Evolutionary conservation across 2,113 vertebrate species (phyloP), one percentile per base, ranked within the genome.

Genomic region (Mesembrinibis cayennensis): DNA sequence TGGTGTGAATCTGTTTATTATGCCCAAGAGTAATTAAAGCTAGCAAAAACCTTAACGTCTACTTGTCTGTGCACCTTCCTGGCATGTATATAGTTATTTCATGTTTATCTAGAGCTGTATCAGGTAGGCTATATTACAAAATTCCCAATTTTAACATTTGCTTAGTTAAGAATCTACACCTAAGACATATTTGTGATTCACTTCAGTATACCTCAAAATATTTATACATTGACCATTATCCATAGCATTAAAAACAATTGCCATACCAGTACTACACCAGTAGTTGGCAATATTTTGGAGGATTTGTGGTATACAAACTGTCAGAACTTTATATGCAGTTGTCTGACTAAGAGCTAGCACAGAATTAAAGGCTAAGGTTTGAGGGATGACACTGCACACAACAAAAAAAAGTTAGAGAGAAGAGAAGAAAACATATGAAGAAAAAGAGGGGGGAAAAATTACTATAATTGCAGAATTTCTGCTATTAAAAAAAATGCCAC

Each of bases 361-460:
- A 50, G 53, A 79, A 82, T 38, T 34, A 82, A 67, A 67, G 17
- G 22, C 40, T 47, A 17, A 25, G 4, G 17, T 66, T 45, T 85
- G 45, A 74, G 42, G 40, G 34, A 47, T 47, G 25, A 29, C 30
- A 32, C 16, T 23, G 11, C 10, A 49, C 21, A 70, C 34, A 82
- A 40, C 3, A 2, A 7, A 40, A 40, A 84, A n/a, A 26, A 3
- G 9, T 20, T 44, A 66, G 34, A 70, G 34, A 72, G 32, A n/a
- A 73, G 25, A 70, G 5, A 16, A n/a, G 26, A 74, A 20, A 56
- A n/a, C 1, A 59, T 8, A 14, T 17, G 10, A 78, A 69, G 17
- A 53, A 72, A 82, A 85, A 18, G 2, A 26, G 10, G 21, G 13
- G 7, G 2, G 0, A 1, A 36, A 40, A 59, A 47, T 27, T 18